Evolutionary conservation across 2,797 vertebrate species (phyloP).

Genomic region (Stomatorhinus walkeri): DNA sequence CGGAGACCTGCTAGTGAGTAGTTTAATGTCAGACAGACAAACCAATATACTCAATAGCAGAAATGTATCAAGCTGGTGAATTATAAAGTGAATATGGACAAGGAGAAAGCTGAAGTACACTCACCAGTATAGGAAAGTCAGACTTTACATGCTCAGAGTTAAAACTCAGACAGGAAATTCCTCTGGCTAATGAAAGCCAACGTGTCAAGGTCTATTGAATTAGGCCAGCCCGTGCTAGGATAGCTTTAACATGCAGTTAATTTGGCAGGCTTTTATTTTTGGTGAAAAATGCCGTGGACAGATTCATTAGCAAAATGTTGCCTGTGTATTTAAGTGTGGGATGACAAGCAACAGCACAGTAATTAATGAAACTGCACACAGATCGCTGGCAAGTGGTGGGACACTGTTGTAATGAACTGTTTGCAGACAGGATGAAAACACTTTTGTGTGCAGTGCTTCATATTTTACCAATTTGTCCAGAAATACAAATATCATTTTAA

Average conservation of each 20-base stretch:
- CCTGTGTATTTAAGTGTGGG: constrained; percentile 17
- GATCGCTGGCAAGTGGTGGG: constrained; percentile 31
- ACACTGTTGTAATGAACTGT: background rate
- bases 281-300: background rate
- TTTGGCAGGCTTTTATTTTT: constrained; percentile 27
- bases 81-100: constrained; percentile 25
- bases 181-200: constrained; percentile 26
- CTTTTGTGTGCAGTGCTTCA: background rate
- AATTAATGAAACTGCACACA: constrained; percentile 32
- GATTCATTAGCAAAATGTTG: constrained; percentile 19
- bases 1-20: background rate
- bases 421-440: constrained; percentile 29
- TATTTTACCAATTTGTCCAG: background rate
- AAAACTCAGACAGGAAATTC: constrained; percentile 13
- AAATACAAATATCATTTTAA: background rate
- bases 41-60: constrained; percentile 24
- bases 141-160: background rate
- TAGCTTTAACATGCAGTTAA: constrained; percentile 20
- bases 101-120: background rate
- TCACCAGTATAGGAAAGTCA: background rate
- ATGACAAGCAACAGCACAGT: constrained; percentile 22
- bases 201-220: constrained; percentile 31
- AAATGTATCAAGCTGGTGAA: constrained; percentile 26
- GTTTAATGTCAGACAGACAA: background rate
- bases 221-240: constrained; percentile 25